Percentiles rank a stretch among this genome's conserved stretches.
phyloP scores from a whole-genome alignment of 2,113 vertebrate genomes.

The Psittacula cyanocephala region DNA sequence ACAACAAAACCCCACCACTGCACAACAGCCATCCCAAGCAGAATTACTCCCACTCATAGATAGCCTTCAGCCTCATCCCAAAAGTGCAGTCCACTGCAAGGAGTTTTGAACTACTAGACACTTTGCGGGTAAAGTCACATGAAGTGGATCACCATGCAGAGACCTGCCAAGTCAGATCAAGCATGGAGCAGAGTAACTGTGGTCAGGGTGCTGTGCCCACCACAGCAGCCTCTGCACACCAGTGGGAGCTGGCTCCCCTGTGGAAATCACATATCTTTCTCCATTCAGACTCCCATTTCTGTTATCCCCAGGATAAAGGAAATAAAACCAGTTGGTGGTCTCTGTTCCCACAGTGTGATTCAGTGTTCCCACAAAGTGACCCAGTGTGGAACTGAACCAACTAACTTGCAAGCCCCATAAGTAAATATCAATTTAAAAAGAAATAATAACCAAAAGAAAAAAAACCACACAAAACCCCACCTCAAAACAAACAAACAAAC shows the following conservation, averaged over 20 bases:
- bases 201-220: background rate
- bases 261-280: background rate
- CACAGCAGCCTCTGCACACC: rapidly evolving
- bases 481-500: no score
- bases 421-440: background rate
- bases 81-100: background rate
- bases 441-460: no score
- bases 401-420: background rate
- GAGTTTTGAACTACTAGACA: background rate
- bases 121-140: background rate
- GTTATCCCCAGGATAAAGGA: background rate
- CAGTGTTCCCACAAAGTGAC: background rate
- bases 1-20: background rate
- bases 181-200: rapidly evolving
- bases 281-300: background rate
- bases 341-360: background rate
- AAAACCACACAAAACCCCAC: no score
- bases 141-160: background rate
- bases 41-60: background rate
- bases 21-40: background rate
- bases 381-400: background rate
- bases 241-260: background rate
- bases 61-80: background rate
- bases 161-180: background rate
- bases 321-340: rapidly evolving